Base-by-base conservation (phyloP, 1,140 invertebrate genomes). In the Portunus trituberculatus region DNA sequence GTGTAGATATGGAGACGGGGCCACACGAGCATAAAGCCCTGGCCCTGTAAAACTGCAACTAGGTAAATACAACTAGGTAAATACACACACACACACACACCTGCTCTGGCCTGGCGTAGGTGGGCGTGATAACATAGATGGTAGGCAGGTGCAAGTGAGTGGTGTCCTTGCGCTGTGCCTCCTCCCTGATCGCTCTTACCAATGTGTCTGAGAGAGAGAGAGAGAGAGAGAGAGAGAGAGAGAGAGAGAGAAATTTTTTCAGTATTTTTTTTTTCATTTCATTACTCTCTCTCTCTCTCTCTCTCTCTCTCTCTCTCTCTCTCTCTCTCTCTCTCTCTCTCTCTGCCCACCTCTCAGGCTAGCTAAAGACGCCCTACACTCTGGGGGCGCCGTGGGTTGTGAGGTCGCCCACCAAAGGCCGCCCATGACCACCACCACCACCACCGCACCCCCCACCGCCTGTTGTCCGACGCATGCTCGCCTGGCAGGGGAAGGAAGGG, bases 81-180 rank as follows among this genome's bases (percentile, higher is more conserved):
- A 52, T 25, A 91, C 46, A 91, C 46, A 91, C 46, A 91, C 46
- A 91, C 28, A 67, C 29, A 52, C 82, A 89, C 96, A 97, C 97
- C 96, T 98, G 98, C 92, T 97, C 97, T 4, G 97, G 96, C 84
- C 98, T 96, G 2, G 97, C 96, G 97, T 98, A 97, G 76, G 98
- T 98, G 91, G 98, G 98, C 0, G 98, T 98, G 25, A 98, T 97
- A 95, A 98, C 98, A 96, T 98, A 98, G 86, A 98, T 98, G 4
- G 95, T 96, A 76, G 96, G 96, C 28, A 96, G 95, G 7, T 59
- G 88, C 6, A 29, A 29, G 86, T 28, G 20, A 10, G 39, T 16
- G 46, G 29, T 12, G 28, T 29, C 29, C 67, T 32, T 28, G 39
- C 25, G 28, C 31, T 93, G 0, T 6, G 20, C 29, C 25, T 93